A percentile compares a stretch with the other conserved stretches of the same genome.
Evolutionary conservation across 37 sponge, comb jelly and placozoan genomes (phyloP).

Genomic region (Oscarella lobularis): DNA sequence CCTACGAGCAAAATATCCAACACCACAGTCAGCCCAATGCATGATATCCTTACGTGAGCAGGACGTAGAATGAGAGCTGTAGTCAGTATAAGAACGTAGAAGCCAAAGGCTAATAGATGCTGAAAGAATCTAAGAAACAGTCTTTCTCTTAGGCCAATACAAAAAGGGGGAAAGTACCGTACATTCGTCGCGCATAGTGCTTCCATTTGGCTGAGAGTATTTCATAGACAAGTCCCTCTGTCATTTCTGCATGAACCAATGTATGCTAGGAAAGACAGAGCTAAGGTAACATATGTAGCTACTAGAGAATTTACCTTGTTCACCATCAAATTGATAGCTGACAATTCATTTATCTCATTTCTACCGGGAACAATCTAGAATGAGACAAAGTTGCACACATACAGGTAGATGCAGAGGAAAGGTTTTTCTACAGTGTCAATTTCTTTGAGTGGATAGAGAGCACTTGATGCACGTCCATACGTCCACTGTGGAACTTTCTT

Average conservation of each 20-base stretch:
- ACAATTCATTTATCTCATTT: too few relatives aligned
- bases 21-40: too few relatives aligned
- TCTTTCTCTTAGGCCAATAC: not conserved
- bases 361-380: too few relatives aligned
- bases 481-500: not conserved
- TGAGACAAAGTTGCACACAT: too few relatives aligned
- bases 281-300: too few relatives aligned
- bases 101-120: not conserved
- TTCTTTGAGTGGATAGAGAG: not conserved
- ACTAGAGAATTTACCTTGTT: too few relatives aligned
- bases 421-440: not conserved
- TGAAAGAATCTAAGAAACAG: not conserved
- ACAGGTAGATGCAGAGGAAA: too few relatives aligned
- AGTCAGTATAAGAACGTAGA: not conserved
- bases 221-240: not conserved
- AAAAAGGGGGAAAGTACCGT: not conserved
- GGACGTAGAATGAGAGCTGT: not conserved
- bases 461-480: not conserved
- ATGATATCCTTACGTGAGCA: not conserved
- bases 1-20: too few relatives aligned
- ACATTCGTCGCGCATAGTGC: not conserved
- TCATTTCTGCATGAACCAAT: not conserved
- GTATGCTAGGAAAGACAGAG: too few relatives aligned
- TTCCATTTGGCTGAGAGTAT: not conserved
- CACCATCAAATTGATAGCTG: too few relatives aligned